Percentiles rank a stretch among this genome's conserved stretches.
These are phyloP conservation scores for Drosophila funebris DNA, from an alignment of 1,140 invertebrate genomes.

Conservation along the genomic window DNA sequence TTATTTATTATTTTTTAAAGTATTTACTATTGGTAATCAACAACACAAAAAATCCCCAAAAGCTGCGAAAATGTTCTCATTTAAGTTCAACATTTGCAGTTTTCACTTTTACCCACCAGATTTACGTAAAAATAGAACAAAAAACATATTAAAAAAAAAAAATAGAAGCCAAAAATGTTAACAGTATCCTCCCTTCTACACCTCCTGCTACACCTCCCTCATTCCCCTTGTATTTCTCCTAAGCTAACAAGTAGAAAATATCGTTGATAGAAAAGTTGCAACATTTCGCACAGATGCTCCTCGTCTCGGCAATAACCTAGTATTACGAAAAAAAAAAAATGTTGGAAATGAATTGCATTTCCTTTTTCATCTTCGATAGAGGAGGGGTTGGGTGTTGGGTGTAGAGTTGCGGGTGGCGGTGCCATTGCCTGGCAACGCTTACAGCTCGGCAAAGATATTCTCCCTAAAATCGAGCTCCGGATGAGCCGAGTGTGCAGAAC, in stretches of 20 bases:
- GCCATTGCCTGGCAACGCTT: constrained; percentile 23
- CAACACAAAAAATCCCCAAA: constrained; percentile 16
- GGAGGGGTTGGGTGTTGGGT: not conserved
- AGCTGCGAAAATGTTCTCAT: constrained; percentile 15
- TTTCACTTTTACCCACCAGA: constrained; percentile 1
- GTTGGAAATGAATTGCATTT: not conserved
- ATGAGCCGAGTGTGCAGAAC: constrained; percentile 74
- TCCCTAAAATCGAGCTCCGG: constrained; percentile 82
- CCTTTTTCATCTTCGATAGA: not conserved
- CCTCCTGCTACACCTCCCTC: not conserved
- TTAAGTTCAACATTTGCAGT: not conserved
- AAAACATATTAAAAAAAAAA: constrained; percentile 5
- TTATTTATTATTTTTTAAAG: not conserved
- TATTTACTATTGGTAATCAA: constrained; percentile 12
- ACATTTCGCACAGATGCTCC: constrained; percentile 1
- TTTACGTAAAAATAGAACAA: not conserved
- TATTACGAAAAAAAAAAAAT: not conserved
- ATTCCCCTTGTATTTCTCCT: not conserved
- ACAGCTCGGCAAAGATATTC: constrained; percentile 81
- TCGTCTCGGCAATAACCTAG: not conserved
- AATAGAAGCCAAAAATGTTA: not conserved
- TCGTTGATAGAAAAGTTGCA: constrained; percentile 12
- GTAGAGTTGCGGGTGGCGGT: not conserved
- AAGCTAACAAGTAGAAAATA: constrained; percentile 15
- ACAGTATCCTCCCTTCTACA: too few species aligned